These are phyloP conservation scores for Pardosa pseudoannulata DNA, from an alignment of 2,888 invertebrate species.

Conservation along the genomic window DNA sequence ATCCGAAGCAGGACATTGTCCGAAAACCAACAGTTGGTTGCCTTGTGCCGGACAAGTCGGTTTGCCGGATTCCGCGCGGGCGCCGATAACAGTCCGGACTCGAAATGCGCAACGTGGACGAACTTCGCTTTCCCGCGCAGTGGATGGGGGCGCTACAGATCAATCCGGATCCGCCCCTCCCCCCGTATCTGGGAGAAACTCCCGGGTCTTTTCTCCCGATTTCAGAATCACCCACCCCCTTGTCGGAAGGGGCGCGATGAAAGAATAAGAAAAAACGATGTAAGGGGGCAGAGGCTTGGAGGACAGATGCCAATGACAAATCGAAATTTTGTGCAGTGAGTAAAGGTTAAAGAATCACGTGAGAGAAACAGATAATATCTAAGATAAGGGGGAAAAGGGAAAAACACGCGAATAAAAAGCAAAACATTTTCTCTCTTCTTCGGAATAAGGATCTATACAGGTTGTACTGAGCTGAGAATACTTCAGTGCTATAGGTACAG, in stretches of 20 bases:
- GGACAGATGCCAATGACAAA: constrained; percentile 12
- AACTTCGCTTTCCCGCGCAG: constrained; percentile 30
- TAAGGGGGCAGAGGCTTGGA: background rate
- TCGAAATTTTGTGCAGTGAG: background rate
- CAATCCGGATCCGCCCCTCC: constrained; percentile 28
- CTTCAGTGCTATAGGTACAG: too few relatives aligned
- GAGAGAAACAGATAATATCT: too few relatives aligned
- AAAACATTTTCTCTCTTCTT: too few relatives aligned
- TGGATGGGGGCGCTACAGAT: constrained; percentile 54
- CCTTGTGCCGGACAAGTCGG: constrained; percentile 28
- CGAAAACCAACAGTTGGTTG: constrained; percentile 56
- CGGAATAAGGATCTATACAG: too few relatives aligned
- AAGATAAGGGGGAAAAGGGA: too few relatives aligned
- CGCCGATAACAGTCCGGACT: background rate
- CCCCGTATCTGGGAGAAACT: background rate
- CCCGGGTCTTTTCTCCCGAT: background rate
- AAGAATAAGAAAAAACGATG: background rate
- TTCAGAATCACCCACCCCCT: background rate
- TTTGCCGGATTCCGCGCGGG: constrained; percentile 39
- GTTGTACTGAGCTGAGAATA: too few relatives aligned
- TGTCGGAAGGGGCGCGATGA: background rate
- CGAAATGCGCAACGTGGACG: constrained; percentile 24
- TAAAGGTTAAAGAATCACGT: background rate
- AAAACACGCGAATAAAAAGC: too few relatives aligned
- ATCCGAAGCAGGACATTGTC: background rate